Evolutionary conservation across 2,888 invertebrate genomes (phyloP).

Genomic region (Tachina fera): DNA sequence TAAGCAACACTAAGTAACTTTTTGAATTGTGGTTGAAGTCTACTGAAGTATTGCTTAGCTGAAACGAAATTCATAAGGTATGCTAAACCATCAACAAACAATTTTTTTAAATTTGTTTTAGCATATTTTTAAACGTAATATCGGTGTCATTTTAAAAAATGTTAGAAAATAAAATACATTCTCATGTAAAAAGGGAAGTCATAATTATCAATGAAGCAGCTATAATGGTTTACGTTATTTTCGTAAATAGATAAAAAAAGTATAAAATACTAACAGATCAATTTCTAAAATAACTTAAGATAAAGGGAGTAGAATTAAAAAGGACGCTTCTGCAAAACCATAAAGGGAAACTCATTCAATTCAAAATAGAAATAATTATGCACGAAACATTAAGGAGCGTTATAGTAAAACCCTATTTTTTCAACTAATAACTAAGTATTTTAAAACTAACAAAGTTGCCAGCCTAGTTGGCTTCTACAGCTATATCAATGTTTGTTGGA

Average conservation of each 20-base stretch:
- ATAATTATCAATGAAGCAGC: background rate
- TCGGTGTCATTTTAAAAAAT: background rate
- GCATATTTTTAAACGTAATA: background rate
- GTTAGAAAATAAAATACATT: constrained; percentile 8
- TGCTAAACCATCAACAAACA: too few species aligned
- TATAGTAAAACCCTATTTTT: constrained; percentile 47
- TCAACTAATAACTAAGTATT: constrained; percentile 64
- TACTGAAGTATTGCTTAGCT: too few species aligned
- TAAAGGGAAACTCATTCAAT: background rate
- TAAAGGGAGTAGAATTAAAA: background rate
- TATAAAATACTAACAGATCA: constrained; percentile 29
- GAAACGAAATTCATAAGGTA: too few species aligned
- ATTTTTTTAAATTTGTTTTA: too few species aligned
- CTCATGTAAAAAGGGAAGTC: constrained; percentile 31
- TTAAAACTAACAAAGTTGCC: constrained; percentile 55
- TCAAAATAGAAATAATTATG: constrained; percentile 13
- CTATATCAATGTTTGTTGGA: constrained; percentile 47
- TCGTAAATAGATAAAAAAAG: constrained; percentile 29
- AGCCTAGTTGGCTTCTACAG: constrained; percentile 64
- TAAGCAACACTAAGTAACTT: too few species aligned
- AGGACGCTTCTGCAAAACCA: background rate
- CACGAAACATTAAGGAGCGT: constrained; percentile 7
- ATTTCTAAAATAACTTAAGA: constrained; percentile 23
- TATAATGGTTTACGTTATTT: constrained; percentile 35
- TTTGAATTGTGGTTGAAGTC: too few species aligned